phyloP scores from a whole-genome alignment of 1,140 invertebrate species.

The Octopus sinensis region DNA sequence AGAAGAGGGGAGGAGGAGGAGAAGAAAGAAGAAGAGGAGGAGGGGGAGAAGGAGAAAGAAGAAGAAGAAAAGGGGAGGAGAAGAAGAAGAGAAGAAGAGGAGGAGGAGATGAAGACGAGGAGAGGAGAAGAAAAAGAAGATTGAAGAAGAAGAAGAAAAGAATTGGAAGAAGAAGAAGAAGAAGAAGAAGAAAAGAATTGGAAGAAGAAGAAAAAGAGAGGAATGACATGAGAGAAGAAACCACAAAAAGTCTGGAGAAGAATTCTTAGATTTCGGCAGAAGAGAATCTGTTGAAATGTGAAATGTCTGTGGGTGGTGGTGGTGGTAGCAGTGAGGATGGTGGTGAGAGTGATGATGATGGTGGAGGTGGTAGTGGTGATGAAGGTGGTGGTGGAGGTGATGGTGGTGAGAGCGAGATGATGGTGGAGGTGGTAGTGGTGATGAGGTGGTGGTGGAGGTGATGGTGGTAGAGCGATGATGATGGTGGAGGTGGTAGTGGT shows the following conservation, averaged over 20 bases:
- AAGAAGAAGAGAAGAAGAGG: not conserved
- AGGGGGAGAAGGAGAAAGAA: not conserved
- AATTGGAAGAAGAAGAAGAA: not conserved
- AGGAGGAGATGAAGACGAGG: not conserved
- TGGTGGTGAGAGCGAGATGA: too few species aligned
- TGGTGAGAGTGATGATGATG: not conserved
- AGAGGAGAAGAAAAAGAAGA: not conserved
- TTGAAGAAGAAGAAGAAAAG: not conserved
- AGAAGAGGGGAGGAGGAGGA: not conserved
- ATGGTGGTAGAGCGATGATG: too few species aligned
- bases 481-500: too few species aligned
- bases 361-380: not conserved
- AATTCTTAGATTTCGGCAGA: too few species aligned
- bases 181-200: slow-evolving; percentile 6
- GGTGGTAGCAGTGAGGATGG: not conserved
- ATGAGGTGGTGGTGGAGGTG: too few species aligned
- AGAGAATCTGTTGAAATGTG: not conserved
- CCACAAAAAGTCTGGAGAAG: not conserved
- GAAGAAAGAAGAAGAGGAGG: not conserved
- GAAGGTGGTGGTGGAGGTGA: too few species aligned
- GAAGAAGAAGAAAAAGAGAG: not conserved
- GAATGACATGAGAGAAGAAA: not conserved
- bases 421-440: too few species aligned
- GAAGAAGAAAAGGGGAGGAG: not conserved
- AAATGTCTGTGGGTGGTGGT: not conserved